Conservation (phyloP, 2,888 invertebrate genomes). For the Monopis laevigella region DNA sequence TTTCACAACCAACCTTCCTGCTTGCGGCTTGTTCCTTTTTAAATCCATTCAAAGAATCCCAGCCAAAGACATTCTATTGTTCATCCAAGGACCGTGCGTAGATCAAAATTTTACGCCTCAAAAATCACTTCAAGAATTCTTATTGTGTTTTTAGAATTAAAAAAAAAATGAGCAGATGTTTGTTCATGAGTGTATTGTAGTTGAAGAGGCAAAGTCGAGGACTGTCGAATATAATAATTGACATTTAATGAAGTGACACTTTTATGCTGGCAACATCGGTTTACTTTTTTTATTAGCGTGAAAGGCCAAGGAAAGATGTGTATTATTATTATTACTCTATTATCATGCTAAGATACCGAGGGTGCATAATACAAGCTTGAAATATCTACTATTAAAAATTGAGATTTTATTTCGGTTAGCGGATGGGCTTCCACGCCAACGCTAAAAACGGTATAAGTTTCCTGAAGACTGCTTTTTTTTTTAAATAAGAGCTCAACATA, state of each 20-base stretch:
- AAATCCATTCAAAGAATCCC: slow-evolving; percentile 5
- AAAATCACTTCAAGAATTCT: slow-evolving; percentile 27
- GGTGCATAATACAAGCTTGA: too few species aligned
- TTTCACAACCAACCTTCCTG: too few species aligned
- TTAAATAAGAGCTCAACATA: too few species aligned
- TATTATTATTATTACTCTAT: too few species aligned
- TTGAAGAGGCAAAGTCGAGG: slow-evolving; percentile 38
- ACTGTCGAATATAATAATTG: slow-evolving; percentile 39
- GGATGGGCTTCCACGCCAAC: too few species aligned
- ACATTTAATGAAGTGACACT: slow-evolving; percentile 50
- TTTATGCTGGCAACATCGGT: neutral
- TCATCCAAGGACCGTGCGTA: slow-evolving; percentile 20
- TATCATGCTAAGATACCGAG: too few species aligned
- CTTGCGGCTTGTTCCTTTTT: slow-evolving; percentile 1
- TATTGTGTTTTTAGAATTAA: slow-evolving; percentile 18
- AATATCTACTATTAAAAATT: too few species aligned
- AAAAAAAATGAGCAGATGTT: slow-evolving; percentile 41
- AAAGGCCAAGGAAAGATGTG: too few species aligned
- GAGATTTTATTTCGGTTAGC: too few species aligned
- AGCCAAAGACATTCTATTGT: slow-evolving; percentile 24
- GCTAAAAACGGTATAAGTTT: too few species aligned
- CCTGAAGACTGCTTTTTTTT: too few species aligned
- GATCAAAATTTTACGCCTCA: slow-evolving; percentile 52
- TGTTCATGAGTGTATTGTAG: slow-evolving; percentile 37
- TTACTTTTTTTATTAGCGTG: slow-evolving; percentile 2